Percentiles rank a stretch among this genome's conserved stretches.
phyloP scores from a whole-genome alignment of 2,113 vertebrate species.

The Menura novaehollandiae region DNA sequence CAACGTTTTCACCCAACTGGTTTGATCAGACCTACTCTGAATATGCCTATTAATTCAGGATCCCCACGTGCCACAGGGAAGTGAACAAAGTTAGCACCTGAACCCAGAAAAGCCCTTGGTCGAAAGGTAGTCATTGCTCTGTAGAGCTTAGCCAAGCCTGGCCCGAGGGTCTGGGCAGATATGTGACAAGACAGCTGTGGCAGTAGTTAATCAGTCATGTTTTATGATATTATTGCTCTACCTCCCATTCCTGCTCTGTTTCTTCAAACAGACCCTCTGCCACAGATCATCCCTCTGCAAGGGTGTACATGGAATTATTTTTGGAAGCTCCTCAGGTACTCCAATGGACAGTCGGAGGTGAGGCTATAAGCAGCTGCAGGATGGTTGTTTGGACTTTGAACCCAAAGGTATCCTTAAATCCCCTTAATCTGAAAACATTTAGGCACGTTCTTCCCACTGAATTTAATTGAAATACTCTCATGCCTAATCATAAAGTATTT shows the following conservation, averaged over 20 bases:
- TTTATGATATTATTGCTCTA: not conserved
- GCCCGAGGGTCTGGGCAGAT: too few relatives aligned
- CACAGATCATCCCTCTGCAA: not conserved
- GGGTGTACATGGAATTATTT: not conserved
- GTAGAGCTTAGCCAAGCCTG: not conserved
- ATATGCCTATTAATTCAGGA: not conserved
- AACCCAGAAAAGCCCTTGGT: not conserved
- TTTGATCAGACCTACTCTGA: conserved; percentile 1
- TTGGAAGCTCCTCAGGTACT: not conserved
- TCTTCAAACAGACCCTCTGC: not conserved
- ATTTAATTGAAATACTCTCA: not conserved
- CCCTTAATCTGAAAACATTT: not conserved
- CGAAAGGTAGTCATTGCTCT: not conserved
- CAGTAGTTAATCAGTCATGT: not conserved
- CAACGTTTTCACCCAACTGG: not conserved
- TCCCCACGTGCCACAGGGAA: not conserved
- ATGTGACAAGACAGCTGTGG: not conserved
- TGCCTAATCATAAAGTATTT: not conserved
- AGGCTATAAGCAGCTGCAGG: not conserved
- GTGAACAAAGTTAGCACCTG: not conserved
- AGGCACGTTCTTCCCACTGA: not conserved
- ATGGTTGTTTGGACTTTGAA: not conserved
- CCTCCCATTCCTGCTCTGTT: not conserved
- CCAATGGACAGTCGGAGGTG: not conserved
- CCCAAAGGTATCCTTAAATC: not conserved